A percentile compares a stretch with the other conserved stretches of the same genome.
phyloP scores from a whole-genome alignment of 2,797 vertebrate species.

The Megaceryle alcyon region DNA sequence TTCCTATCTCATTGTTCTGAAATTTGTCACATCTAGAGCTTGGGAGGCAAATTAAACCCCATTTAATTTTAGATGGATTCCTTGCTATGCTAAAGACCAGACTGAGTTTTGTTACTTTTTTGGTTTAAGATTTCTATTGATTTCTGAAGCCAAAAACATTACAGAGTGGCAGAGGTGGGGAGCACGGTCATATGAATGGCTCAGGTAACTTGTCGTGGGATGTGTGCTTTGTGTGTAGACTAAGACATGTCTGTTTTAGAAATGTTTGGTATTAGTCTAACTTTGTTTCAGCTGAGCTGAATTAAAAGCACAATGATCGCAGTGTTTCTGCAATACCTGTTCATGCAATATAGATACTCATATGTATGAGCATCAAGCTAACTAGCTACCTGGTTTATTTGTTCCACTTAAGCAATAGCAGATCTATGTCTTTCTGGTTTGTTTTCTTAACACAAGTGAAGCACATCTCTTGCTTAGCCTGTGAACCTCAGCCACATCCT shows the following conservation, averaged over 20 bases:
- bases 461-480: not conserved
- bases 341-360: not conserved
- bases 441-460: not conserved
- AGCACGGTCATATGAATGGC: not conserved
- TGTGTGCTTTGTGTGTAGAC: not conserved
- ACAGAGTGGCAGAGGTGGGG: not conserved
- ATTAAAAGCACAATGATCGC: not conserved
- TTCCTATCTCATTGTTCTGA: constrained; percentile 17
- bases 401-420: not conserved
- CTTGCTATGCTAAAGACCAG: not conserved
- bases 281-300: not conserved
- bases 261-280: not conserved
- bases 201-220: not conserved
- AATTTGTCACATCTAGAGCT: constrained; percentile 26
- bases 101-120: not conserved
- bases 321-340: not conserved
- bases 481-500: not conserved
- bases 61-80: constrained; percentile 20
- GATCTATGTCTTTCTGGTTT: not conserved
- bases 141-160: not conserved
- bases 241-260: accelerated
- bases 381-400: not conserved
- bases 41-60: not conserved
- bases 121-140: not conserved
- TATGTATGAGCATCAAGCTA: not conserved